phyloP scores from a whole-genome alignment of 2,113 vertebrate genomes.

The Salminus brasiliensis region DNA sequence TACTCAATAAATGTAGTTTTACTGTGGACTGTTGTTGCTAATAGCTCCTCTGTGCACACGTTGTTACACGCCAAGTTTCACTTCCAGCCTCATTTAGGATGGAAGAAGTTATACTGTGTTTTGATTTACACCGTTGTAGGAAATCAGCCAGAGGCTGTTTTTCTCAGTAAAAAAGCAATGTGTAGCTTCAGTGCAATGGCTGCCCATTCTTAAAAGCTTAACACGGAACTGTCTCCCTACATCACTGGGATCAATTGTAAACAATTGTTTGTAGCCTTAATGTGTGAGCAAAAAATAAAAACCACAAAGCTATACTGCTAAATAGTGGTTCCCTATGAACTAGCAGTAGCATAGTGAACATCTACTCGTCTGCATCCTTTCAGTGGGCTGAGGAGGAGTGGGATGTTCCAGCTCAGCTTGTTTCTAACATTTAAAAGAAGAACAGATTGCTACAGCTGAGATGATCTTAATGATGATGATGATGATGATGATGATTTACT shows the following conservation, averaged over 20 bases:
- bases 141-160: slow-evolving; percentile 26
- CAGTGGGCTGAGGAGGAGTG: background rate
- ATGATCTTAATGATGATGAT: no score
- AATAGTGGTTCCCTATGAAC: background rate
- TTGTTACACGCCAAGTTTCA: slow-evolving; percentile 28
- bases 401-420: background rate
- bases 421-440: slow-evolving; percentile 10
- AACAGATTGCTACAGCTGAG: background rate
- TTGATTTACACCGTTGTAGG: slow-evolving; percentile 33
- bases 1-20: slow-evolving; percentile 37
- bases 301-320: slow-evolving; percentile 13
- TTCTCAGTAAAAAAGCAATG: slow-evolving; percentile 10
- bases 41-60: slow-evolving; percentile 34
- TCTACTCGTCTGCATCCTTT: background rate
- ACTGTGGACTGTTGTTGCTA: slow-evolving; percentile 38
- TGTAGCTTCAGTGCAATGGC: slow-evolving; percentile 6
- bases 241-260: slow-evolving; percentile 34
- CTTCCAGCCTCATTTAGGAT: slow-evolving; percentile 42
- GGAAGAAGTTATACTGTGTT: slow-evolving; percentile 42
- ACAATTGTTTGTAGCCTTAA: slow-evolving; percentile 20
- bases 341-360: slow-evolving; percentile 27
- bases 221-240: slow-evolving; percentile 15
- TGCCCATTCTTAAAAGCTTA: slow-evolving; percentile 5
- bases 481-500: background rate
- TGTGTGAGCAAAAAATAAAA: background rate